A percentile compares a stretch with the other conserved stretches of the same genome.
Conservation (phyloP, 2,888 invertebrate species). For the Agrochola litura region DNA sequence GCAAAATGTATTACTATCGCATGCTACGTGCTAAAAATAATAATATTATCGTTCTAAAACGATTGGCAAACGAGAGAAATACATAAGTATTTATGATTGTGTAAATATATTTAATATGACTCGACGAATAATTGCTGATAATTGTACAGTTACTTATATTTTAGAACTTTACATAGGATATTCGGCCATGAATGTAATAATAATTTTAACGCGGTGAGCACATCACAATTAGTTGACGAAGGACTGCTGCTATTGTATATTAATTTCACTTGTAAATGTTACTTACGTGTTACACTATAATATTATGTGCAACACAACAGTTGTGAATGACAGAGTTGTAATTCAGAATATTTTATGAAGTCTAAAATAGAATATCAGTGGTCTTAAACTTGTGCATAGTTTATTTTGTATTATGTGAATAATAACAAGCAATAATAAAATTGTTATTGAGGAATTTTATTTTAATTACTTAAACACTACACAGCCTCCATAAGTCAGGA, state of each 20-base stretch:
- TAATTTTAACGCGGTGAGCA: slow-evolving; percentile 75
- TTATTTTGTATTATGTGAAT: slow-evolving; percentile 93
- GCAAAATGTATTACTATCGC: slow-evolving; percentile 38
- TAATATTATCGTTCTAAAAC: slow-evolving; percentile 52
- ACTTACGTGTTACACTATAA: slow-evolving; percentile 48
- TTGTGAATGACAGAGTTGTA: slow-evolving; percentile 79
- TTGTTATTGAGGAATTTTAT: slow-evolving; percentile 88
- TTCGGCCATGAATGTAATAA: slow-evolving; percentile 84
- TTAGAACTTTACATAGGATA: slow-evolving; percentile 81
- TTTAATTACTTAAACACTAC: slow-evolving; percentile 27
- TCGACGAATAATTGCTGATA: slow-evolving; percentile 78
- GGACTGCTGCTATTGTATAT: slow-evolving; percentile 82
- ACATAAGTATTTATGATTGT: slow-evolving; percentile 73
- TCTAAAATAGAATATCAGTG: slow-evolving; percentile 85
- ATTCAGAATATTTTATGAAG: slow-evolving; percentile 83
- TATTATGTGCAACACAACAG: slow-evolving; percentile 53
- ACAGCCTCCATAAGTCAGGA: not conserved
- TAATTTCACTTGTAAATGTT: slow-evolving; percentile 77
- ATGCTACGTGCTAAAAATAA: slow-evolving; percentile 40
- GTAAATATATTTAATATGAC: slow-evolving; percentile 85
- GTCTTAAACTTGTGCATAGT: slow-evolving; percentile 92
- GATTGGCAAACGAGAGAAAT: slow-evolving; percentile 68
- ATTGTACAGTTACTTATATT: slow-evolving; percentile 86
- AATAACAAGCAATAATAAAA: slow-evolving; percentile 92
- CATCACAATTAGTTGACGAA: slow-evolving; percentile 83